Base-by-base conservation (phyloP, 2,113 vertebrate genomes). In the Notothenia coriiceps region DNA sequence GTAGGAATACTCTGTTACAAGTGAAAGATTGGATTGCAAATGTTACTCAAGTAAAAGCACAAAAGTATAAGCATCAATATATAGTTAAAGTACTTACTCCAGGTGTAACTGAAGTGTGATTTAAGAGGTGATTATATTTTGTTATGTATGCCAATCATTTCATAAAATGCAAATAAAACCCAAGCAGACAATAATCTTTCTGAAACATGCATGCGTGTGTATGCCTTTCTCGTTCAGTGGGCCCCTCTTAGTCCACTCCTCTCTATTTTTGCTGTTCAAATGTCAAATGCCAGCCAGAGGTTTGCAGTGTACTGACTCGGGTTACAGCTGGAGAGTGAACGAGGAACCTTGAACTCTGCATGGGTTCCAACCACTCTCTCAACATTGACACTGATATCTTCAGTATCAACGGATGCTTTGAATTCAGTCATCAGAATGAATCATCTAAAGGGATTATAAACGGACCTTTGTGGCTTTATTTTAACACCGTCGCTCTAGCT, bases 241-340 rank as follows among this genome's bases (percentile, higher is more conserved):
- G 20, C 14, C 0, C 47, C 1, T 52, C 57, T 68, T 50, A 17
- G 33, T 59, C 33, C 49, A 4, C 66, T 29, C 8, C 65, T 50
- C 80, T 73, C 66, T 60, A 77, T 74, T 65, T 78, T 77, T 84
- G 43, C 70, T 57, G 51, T 52, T 55, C 43, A 47, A 70, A 68
- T 79, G 71, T 78, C 59, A 79, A 70, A 74, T 81, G 35, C 65
- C 82, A 73, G 56, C 50, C 64, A 70, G 44, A 46, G 49, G 49
- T 78, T 78, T 64, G 69, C 3, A 5, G 57, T 54, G 2, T 29
- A 25, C 50, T 14, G 46, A 78, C 52, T 83, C 69, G 43, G 60
- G 59, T 77, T 87, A 69, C 47, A 59, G 65, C 54, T 51, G 35
- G 20, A 69, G 56, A 52, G 46, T 7, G 52, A 29, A 29, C 3